These are phyloP conservation scores for Nasonia giraulti DNA, from an alignment of 1,140 invertebrate species.

Conservation along the genomic window DNA sequence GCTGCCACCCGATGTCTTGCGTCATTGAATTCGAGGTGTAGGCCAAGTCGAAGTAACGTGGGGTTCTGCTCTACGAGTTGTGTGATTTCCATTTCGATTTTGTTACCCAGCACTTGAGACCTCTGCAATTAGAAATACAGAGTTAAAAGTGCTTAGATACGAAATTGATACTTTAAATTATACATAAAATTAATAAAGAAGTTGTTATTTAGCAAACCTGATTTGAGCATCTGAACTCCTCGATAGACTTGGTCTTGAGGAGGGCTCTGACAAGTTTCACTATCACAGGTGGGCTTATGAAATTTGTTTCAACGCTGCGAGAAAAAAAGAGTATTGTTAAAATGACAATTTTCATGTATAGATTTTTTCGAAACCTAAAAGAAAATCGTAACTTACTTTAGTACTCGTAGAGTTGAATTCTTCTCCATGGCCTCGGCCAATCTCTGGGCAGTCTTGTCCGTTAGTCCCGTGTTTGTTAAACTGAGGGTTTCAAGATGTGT, in stretches of 20 bases:
- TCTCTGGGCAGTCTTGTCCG: slow-evolving; percentile 88
- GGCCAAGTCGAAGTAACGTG: slow-evolving; percentile 91
- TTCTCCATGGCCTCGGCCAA: slow-evolving; percentile 89
- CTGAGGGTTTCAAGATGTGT: slow-evolving; percentile 93
- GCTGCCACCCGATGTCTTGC: slow-evolving; percentile 93
- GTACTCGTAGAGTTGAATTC: slow-evolving; percentile 90
- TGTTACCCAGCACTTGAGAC: slow-evolving; percentile 95
- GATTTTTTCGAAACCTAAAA: not conserved
- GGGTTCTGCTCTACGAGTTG: slow-evolving; percentile 94
- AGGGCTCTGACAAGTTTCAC: slow-evolving; percentile 90
- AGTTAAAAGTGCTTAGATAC: not conserved
- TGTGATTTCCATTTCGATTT: slow-evolving; percentile 98
- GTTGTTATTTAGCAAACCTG: slow-evolving; percentile 79
- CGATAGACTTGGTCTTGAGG: slow-evolving; percentile 88
- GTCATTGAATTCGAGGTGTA: slow-evolving; percentile 97
- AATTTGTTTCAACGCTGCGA: slow-evolving; percentile 93
- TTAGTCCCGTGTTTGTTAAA: slow-evolving; percentile 94
- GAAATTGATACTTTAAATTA: not conserved
- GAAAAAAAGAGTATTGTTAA: not conserved
- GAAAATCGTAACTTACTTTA: slow-evolving; percentile 80
- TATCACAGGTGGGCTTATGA: slow-evolving; percentile 89
- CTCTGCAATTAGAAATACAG: slow-evolving; percentile 77
- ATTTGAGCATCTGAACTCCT: slow-evolving; percentile 96
- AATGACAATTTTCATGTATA: not conserved
- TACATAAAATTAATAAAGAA: not conserved